Evolutionary conservation across 2,888 invertebrate genomes (phyloP).

Genomic region (Watsonalla cultraria): DNA sequence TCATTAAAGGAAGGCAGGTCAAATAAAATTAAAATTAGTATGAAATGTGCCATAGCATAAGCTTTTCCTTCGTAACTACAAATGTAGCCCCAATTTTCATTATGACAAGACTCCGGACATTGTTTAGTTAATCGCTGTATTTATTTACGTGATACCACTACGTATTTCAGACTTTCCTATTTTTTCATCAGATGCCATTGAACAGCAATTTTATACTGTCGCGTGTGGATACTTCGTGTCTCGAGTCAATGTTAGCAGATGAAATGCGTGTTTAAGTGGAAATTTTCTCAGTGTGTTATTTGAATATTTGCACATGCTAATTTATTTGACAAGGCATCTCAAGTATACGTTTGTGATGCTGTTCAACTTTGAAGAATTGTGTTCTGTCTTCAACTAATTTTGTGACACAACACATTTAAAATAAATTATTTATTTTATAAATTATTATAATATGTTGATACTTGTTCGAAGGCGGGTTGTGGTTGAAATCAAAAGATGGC

Average conservation of each 20-base stretch:
- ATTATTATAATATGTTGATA: too few species aligned
- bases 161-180: slow-evolving; percentile 22
- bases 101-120: too few species aligned
- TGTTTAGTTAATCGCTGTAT: not conserved
- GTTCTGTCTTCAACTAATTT: too few species aligned
- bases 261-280: not conserved
- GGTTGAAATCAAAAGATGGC: too few species aligned
- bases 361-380: not conserved
- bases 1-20: too few species aligned
- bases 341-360: not conserved
- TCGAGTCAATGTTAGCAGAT: slow-evolving; percentile 6
- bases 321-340: not conserved
- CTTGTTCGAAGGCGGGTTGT: too few species aligned
- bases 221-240: slow-evolving; percentile 22
- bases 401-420: too few species aligned
- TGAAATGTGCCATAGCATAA: too few species aligned
- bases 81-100: too few species aligned
- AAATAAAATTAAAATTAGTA: too few species aligned
- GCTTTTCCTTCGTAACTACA: too few species aligned
- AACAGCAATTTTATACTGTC: slow-evolving; percentile 23
- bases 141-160: slow-evolving; percentile 19
- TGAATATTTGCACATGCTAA: not conserved
- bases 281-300: not conserved
- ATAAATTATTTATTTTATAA: too few species aligned
- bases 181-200: slow-evolving; percentile 29